A percentile compares a stretch with the other conserved stretches of the same genome.
These are phyloP conservation scores for Taphrorychus bicolor DNA, from an alignment of 2,888 invertebrate species.

Conservation along the genomic window DNA sequence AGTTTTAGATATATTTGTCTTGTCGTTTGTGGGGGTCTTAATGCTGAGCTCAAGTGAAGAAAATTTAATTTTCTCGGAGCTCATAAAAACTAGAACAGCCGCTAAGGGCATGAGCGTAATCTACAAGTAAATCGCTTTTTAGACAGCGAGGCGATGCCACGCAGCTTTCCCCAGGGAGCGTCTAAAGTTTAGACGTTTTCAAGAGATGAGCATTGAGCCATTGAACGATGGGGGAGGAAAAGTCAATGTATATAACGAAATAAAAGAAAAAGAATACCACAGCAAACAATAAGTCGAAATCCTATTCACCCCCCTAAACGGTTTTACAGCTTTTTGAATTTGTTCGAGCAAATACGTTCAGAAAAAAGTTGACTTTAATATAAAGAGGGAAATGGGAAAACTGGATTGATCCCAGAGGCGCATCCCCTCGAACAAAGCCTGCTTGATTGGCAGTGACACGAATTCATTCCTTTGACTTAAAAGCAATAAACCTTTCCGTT, in stretches of 20 bases:
- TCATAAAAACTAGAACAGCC: slow-evolving; percentile 32
- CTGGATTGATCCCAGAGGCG: slow-evolving; percentile 5
- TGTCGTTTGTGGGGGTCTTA: too few species aligned
- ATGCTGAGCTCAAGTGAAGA: too few species aligned
- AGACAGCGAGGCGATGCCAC: slow-evolving; percentile 31
- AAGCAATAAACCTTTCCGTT: background rate
- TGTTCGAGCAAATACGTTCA: slow-evolving; percentile 3
- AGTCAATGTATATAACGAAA: background rate
- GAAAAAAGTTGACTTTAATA: slow-evolving; percentile 11
- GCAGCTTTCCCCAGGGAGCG: slow-evolving; percentile 27
- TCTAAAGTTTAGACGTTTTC: slow-evolving; percentile 27
- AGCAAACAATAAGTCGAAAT: slow-evolving; percentile 1
- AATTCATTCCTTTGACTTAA: background rate
- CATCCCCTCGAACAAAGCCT: too few species aligned
- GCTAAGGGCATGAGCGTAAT: slow-evolving; percentile 32
- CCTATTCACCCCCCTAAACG: slow-evolving; percentile 1
- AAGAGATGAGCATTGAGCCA: slow-evolving; percentile 1
- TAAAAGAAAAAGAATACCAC: background rate
- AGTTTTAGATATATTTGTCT: too few species aligned
- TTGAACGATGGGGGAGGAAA: background rate
- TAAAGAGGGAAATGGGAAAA: slow-evolving; percentile 6
- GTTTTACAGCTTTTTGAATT: slow-evolving; percentile 12
- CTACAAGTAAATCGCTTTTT: slow-evolving; percentile 41
- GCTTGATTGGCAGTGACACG: background rate
- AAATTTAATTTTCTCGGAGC: slow-evolving; percentile 33